phyloP scores from a whole-genome alignment of 2,797 vertebrate genomes.

The Alosa sapidissima region DNA sequence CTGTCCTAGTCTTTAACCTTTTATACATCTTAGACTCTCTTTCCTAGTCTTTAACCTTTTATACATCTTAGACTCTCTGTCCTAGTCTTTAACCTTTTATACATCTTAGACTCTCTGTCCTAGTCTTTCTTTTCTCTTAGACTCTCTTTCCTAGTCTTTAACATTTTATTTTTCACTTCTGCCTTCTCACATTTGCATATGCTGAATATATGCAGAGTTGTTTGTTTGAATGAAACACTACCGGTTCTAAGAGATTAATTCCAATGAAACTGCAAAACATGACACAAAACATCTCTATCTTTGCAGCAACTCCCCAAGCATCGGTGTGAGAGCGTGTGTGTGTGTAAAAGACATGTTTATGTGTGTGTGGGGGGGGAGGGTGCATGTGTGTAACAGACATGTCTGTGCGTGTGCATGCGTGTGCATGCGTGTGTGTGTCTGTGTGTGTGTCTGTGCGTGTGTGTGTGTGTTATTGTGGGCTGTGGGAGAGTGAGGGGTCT shows the following conservation, averaged over 20 bases:
- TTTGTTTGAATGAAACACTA: background rate
- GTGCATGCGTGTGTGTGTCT: background rate
- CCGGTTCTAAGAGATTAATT: background rate
- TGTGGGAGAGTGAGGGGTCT: slow-evolving; percentile 17
- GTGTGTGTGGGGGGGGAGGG: background rate
- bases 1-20: background rate
- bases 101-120: too few species aligned
- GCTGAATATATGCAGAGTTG: slow-evolving; percentile 10
- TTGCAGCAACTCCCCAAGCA: background rate
- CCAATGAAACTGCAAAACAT: background rate
- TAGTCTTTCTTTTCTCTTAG: background rate
- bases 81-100: background rate
- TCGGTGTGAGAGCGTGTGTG: background rate
- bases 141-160: too few species aligned
- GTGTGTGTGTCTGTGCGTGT: slow-evolving; percentile 5
- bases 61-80: too few species aligned
- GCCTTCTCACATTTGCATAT: slow-evolving; percentile 28
- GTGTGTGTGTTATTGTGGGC: slow-evolving; percentile 21
- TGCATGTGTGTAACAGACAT: background rate
- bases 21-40: slow-evolving; percentile 28
- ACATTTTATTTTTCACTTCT: slow-evolving; percentile 53
- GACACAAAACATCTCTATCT: slow-evolving; percentile 7
- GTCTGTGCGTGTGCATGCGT: background rate
- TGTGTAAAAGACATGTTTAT: background rate
- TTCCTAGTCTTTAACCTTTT: too few species aligned